Percentiles rank a stretch among this genome's conserved stretches.
Evolutionary conservation across 2,797 vertebrate species (phyloP).

Genomic region (Coluber constrictor): DNA sequence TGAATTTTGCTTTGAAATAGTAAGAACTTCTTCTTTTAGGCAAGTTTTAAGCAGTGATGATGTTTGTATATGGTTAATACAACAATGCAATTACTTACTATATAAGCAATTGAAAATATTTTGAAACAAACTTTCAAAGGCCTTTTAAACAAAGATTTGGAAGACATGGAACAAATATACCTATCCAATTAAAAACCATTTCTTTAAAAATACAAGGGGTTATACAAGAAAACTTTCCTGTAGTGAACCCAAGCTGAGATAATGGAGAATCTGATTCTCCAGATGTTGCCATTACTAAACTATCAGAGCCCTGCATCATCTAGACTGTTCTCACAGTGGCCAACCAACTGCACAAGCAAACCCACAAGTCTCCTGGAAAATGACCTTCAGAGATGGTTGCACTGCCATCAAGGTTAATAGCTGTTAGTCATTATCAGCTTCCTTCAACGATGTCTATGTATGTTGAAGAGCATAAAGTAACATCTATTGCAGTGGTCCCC

Average conservation of each 20-base stretch:
- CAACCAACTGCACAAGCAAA: background rate
- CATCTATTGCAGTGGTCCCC: background rate
- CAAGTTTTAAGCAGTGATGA: background rate
- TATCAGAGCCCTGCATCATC: background rate
- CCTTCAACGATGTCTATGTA: background rate
- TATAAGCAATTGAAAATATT: background rate
- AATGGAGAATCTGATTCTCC: background rate
- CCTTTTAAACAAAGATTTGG: background rate
- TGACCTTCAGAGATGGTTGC: background rate
- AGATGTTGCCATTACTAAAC: background rate
- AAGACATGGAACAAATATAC: background rate
- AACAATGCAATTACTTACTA: background rate
- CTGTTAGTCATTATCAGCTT: background rate
- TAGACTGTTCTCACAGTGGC: background rate
- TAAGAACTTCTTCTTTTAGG: background rate
- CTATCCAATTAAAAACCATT: background rate
- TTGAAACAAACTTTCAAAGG: background rate
- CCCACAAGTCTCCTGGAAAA: background rate
- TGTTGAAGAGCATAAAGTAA: background rate
- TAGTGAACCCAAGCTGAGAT: background rate
- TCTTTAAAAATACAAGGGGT: background rate
- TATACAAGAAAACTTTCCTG: background rate
- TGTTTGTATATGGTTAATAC: background rate
- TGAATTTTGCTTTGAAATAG: background rate
- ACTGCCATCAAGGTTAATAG: background rate